These are phyloP conservation scores for Ardeotis arabs DNA, from an alignment of 2,113 vertebrate genomes.

Conservation along the genomic window DNA sequence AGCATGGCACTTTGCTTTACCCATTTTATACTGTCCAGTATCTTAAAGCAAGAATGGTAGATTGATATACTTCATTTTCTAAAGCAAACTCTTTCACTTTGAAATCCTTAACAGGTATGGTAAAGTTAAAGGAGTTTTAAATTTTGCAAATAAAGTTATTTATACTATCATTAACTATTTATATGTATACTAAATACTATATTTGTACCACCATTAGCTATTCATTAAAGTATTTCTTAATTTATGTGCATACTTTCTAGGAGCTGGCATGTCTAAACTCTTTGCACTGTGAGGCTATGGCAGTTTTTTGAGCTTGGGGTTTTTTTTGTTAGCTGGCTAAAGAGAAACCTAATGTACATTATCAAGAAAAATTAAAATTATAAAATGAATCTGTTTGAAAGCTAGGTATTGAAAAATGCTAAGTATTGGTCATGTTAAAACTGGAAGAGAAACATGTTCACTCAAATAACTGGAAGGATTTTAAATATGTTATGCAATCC, in stretches of 20 bases:
- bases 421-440: neutral
- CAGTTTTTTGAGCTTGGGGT: fast-evolving
- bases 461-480: neutral
- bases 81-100: neutral
- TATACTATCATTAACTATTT: neutral
- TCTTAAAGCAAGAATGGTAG: neutral
- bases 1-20: neutral
- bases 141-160: neutral
- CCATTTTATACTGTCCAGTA: neutral
- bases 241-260: neutral
- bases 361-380: neutral
- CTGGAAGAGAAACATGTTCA: neutral
- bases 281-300: neutral
- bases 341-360: neutral
- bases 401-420: neutral
- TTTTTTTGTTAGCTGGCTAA: neutral
- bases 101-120: neutral
- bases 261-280: neutral
- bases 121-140: neutral
- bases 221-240: neutral
- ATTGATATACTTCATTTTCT: neutral
- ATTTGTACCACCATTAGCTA: neutral
- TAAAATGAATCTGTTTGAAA: neutral
- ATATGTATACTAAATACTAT: neutral
- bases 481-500: neutral